Conservation (phyloP, 2,888 invertebrate genomes). For the Drosophila differens region DNA sequence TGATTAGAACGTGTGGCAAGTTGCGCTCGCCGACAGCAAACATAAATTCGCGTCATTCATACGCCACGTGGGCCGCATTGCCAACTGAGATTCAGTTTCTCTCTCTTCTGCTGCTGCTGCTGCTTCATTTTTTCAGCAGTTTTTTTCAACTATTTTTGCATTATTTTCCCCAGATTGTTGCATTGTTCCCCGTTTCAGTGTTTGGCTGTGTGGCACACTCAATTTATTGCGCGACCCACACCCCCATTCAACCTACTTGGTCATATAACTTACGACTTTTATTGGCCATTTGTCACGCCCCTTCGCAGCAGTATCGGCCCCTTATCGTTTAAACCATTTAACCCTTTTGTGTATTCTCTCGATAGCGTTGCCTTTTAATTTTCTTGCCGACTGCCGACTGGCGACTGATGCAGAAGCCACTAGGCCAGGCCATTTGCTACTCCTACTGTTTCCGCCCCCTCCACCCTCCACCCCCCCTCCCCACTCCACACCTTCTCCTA, state of each 20-base stretch:
- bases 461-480: background rate
- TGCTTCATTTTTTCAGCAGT: conserved; percentile 2
- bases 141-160: conserved; percentile 31
- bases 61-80: conserved; percentile 75
- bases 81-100: conserved; percentile 44
- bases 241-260: conserved; percentile 6
- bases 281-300: conserved; percentile 69
- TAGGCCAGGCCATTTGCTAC: conserved; percentile 24
- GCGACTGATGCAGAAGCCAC: conserved; percentile 33
- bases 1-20: conserved; percentile 79
- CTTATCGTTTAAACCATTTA: conserved; percentile 70
- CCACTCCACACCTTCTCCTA: background rate
- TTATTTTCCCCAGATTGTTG: conserved; percentile 22
- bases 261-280: conserved; percentile 73
- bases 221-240: conserved; percentile 48
- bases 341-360: conserved; percentile 74
- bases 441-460: background rate
- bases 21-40: conserved; percentile 58
- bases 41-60: conserved; percentile 81
- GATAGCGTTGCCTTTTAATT: conserved; percentile 65
- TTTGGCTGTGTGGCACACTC: conserved; percentile 42
- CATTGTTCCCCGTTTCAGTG: conserved; percentile 16
- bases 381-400: conserved; percentile 50
- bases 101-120: background rate
- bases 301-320: conserved; percentile 1